Evolutionary conservation across 2,888 invertebrate species (phyloP).

Genomic region (Anoplius nigerrimus): DNA sequence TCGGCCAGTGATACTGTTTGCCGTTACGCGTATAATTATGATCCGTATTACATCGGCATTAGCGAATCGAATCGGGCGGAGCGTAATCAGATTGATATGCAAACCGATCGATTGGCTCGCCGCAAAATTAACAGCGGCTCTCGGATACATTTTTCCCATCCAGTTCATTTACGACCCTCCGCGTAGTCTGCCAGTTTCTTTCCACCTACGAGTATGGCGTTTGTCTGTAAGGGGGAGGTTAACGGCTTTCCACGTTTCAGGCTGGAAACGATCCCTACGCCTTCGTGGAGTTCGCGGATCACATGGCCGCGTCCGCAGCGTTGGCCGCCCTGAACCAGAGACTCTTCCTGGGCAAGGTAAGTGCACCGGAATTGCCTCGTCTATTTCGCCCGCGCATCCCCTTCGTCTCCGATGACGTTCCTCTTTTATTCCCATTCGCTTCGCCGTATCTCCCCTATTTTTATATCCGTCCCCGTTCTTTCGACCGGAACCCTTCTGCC

Average conservation of each 20-base stretch:
- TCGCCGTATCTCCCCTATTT: background rate
- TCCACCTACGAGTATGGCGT: too few species aligned
- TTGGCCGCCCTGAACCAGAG: constrained; percentile 80
- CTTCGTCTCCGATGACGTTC: background rate
- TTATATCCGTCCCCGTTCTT: background rate
- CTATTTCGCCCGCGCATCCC: too few species aligned
- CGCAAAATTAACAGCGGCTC: too few species aligned
- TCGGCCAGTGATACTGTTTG: too few species aligned
- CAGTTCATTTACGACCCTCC: too few species aligned
- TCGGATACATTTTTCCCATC: too few species aligned
- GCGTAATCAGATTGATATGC: background rate
- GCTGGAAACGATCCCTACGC: constrained; percentile 80
- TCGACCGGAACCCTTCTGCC: background rate
- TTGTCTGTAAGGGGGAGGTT: too few species aligned
- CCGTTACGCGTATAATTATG: too few species aligned
- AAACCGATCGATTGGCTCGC: too few species aligned
- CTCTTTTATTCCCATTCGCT: constrained; percentile 1
- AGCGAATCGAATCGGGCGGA: background rate
- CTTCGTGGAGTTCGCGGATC: constrained; percentile 81
- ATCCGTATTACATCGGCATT: background rate
- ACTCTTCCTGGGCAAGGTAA: constrained; percentile 78
- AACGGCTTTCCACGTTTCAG: constrained; percentile 73
- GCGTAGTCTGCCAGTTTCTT: too few species aligned
- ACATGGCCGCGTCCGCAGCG: constrained; percentile 78
- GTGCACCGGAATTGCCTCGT: constrained; percentile 44